A percentile compares a stretch with the other conserved stretches of the same genome.
Evolutionary conservation across 2,113 vertebrate species (phyloP).

Genomic region (Chunga burmeisteri): DNA sequence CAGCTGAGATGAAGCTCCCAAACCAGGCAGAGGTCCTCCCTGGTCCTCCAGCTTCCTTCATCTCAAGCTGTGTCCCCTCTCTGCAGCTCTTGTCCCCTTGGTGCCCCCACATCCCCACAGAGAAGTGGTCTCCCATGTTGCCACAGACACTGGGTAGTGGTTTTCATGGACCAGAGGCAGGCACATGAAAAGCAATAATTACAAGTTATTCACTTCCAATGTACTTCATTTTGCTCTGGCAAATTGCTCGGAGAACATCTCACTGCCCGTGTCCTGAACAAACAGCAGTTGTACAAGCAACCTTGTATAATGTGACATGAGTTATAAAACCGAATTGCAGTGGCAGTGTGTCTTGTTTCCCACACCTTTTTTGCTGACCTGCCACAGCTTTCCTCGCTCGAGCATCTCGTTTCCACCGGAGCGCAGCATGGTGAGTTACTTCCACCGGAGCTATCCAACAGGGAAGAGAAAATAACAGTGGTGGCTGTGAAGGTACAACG

Average conservation of each 20-base stretch:
- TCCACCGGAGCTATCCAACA: background rate
- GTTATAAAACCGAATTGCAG: background rate
- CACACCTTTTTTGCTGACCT: no score
- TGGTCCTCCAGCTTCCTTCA: background rate
- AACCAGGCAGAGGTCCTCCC: background rate
- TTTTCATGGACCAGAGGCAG: background rate
- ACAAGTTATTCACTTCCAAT: accelerated
- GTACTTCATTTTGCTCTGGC: background rate
- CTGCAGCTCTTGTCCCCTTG: background rate
- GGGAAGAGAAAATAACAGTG: accelerated
- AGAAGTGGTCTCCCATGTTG: accelerated
- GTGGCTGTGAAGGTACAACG: background rate
- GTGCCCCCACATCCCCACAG: accelerated
- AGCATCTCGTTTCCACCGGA: background rate
- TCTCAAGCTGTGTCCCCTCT: accelerated
- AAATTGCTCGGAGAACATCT: accelerated
- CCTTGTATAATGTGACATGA: accelerated
- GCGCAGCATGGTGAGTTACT: accelerated
- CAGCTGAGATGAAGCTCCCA: accelerated
- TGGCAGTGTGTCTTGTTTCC: accelerated
- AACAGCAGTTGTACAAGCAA: background rate
- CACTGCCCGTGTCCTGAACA: background rate
- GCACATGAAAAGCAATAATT: background rate
- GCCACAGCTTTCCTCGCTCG: accelerated
- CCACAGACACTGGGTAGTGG: accelerated